These are phyloP conservation scores for Aproaerema taeniolella DNA, from an alignment of 2,888 invertebrate genomes.

Conservation along the genomic window DNA sequence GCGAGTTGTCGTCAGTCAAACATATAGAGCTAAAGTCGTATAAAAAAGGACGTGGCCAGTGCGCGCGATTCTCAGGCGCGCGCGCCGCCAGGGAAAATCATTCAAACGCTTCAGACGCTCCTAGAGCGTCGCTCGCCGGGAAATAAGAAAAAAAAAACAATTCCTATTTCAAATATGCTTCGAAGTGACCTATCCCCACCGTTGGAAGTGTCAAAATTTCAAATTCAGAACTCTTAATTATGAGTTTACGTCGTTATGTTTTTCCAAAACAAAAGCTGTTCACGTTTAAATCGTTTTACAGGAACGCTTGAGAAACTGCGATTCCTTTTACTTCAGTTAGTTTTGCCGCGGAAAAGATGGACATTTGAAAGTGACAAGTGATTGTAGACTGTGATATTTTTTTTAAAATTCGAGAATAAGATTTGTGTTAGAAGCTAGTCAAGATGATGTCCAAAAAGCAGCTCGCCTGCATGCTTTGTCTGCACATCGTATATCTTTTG, in stretches of 20 bases:
- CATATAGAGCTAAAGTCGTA: constrained; percentile 63
- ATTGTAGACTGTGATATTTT: constrained; percentile 34
- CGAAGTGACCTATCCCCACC: no score
- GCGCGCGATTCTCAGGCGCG: constrained; percentile 51
- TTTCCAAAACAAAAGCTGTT: constrained; percentile 33
- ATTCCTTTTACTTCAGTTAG: constrained; percentile 32
- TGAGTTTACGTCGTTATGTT: constrained; percentile 41
- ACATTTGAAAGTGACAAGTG: constrained; percentile 44
- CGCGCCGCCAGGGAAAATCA: constrained; percentile 62
- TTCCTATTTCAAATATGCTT: no score
- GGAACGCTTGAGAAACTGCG: constrained; percentile 35
- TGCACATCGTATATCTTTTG: constrained; percentile 86
- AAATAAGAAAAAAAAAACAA: no score
- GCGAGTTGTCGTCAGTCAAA: constrained; percentile 62
- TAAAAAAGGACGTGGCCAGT: constrained; percentile 51
- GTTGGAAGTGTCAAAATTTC: constrained; percentile 13
- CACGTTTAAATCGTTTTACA: constrained; percentile 31
- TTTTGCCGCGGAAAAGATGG: constrained; percentile 44
- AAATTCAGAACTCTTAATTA: constrained; percentile 23
- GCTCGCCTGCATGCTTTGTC: constrained; percentile 84
- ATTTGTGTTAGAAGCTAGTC: constrained; percentile 38
- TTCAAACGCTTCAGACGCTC: constrained; percentile 54
- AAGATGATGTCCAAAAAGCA: constrained; percentile 89
- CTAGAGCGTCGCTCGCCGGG: constrained; percentile 57
- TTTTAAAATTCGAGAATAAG: constrained; percentile 20